These are phyloP conservation scores for Cynaeus angustus DNA, from an alignment of 2,888 invertebrate species.

Conservation along the genomic window DNA sequence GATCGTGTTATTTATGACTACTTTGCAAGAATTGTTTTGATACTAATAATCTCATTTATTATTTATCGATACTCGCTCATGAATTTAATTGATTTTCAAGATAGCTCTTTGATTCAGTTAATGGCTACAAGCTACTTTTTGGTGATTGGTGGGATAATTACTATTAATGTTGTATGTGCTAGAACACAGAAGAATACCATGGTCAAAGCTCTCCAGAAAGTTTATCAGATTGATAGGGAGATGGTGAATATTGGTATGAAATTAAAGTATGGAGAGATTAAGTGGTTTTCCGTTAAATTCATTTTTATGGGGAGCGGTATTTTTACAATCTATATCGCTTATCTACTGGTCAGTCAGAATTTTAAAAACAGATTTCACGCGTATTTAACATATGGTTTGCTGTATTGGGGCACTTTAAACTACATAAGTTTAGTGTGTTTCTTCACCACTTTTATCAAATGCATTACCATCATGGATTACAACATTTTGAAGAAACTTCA, in stretches of 20 bases:
- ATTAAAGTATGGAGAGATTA: slow-evolving; percentile 24
- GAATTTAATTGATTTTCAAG: background rate
- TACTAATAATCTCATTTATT: background rate
- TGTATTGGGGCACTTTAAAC: slow-evolving; percentile 31
- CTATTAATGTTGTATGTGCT: slow-evolving; percentile 19
- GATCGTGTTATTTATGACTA: slow-evolving; percentile 22
- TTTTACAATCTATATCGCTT: slow-evolving; percentile 22
- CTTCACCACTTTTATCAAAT: slow-evolving; percentile 22
- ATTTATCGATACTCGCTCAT: slow-evolving; percentile 6
- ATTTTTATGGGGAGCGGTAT: background rate
- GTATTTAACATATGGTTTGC: slow-evolving; percentile 15
- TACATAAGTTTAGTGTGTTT: slow-evolving; percentile 30
- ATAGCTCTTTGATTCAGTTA: slow-evolving; percentile 30
- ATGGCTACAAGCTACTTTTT: slow-evolving; percentile 28
- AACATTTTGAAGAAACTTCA: slow-evolving; percentile 15
- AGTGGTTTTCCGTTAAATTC: slow-evolving; percentile 17
- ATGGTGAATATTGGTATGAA: slow-evolving; percentile 11
- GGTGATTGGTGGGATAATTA: slow-evolving; percentile 21
- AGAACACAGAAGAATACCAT: slow-evolving; percentile 9
- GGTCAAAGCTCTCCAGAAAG: background rate
- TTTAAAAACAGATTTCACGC: slow-evolving; percentile 10
- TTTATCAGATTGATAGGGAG: slow-evolving; percentile 28
- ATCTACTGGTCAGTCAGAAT: slow-evolving; percentile 19
- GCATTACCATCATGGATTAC: slow-evolving; percentile 17
- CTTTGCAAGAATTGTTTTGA: background rate